Evolutionary conservation across 1,140 invertebrate genomes (phyloP).

Genomic region (Panagrolaimus sp.): DNA sequence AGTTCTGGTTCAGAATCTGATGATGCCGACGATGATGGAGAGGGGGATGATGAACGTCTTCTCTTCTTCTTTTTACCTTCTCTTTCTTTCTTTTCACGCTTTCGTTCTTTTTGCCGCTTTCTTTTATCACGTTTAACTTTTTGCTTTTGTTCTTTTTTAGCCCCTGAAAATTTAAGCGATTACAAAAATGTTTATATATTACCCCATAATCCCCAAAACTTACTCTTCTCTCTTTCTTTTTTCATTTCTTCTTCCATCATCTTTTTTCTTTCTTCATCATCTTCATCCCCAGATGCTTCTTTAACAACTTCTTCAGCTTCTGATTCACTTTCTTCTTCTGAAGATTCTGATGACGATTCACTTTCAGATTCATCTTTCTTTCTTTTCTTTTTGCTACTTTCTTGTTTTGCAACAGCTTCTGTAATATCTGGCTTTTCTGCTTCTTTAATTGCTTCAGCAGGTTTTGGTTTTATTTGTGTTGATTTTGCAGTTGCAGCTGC

Average conservation of each 20-base stretch:
- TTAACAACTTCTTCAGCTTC: constrained; percentile 16
- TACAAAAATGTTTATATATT: too few relatives aligned
- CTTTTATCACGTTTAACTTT: constrained; percentile 29
- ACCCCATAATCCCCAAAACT: too few relatives aligned
- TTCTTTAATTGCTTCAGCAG: too few relatives aligned
- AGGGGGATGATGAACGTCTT: constrained; percentile 16
- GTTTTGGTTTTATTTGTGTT: background rate
- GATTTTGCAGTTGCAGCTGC: background rate
- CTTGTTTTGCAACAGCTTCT: background rate
- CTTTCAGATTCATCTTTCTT: constrained; percentile 23
- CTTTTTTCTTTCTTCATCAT: constrained; percentile 16
- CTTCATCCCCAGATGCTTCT: background rate
- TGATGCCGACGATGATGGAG: constrained; percentile 25
- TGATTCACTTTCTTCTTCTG: background rate
- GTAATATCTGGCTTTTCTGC: background rate
- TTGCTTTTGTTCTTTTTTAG: constrained; percentile 24
- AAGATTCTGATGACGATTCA: constrained; percentile 12
- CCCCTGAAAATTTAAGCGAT: constrained; percentile 21
- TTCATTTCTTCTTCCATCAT: constrained; percentile 14
- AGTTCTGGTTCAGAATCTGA: background rate
- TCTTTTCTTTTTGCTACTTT: background rate
- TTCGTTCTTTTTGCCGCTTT: constrained; percentile 30
- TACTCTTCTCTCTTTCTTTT: constrained; percentile 22
- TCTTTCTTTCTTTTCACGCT: background rate
- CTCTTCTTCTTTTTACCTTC: constrained; percentile 10